Evolutionary conservation across 2,888 invertebrate genomes (phyloP), one percentile per base, ranked within the genome.

Genomic region (Phymatocera aterrima): DNA sequence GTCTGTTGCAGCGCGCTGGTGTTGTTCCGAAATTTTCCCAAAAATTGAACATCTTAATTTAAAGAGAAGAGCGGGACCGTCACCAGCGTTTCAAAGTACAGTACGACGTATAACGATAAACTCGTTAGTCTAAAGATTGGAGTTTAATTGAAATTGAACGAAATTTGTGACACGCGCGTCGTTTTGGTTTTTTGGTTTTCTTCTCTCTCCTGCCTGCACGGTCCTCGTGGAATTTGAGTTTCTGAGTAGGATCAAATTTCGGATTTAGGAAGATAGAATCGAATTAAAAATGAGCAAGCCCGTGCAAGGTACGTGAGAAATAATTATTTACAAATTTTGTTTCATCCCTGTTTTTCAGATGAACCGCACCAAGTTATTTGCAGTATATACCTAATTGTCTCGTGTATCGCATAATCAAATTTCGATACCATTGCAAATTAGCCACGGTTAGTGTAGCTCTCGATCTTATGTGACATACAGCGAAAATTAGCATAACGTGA

Each of bases 251-350:
- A 61, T 5, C 31, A 10, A n/a, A 0, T n/a, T 34, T 34, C 28
- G 61, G 61, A 61, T 61, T 61, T n/a, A 34, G 61, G 10, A 51
- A 31, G 3, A 15, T 28, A 60, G n/a, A 84, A 81, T 80, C 81
- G 82, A 82, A 82, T 81, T 6, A 77, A 83, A 80, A 57, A 89
- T 89, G 89, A 86, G 87, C 81, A 89, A 89, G 84, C 79, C 85
- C 79, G 87, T 85, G 84, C 85, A 87, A 87, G 89, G 89, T 89
- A 88, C 61, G 87, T 85, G 15, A 68, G 24, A 68, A 68, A 28
- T 15, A 24, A 28, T 31, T 24, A n/a, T 24, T 24, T 0, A 21
- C 8, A 31, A 18, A 61, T 54, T 54, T 54, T n/a, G n/a, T n/a
- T 54, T 21, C 21, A 54, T 21, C 24, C 10, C 24, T 4, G 54